Evolutionary conservation across 2,888 invertebrate genomes (phyloP), one percentile per base, ranked within the genome.

Genomic region (Amphipyra tragopoginis): DNA sequence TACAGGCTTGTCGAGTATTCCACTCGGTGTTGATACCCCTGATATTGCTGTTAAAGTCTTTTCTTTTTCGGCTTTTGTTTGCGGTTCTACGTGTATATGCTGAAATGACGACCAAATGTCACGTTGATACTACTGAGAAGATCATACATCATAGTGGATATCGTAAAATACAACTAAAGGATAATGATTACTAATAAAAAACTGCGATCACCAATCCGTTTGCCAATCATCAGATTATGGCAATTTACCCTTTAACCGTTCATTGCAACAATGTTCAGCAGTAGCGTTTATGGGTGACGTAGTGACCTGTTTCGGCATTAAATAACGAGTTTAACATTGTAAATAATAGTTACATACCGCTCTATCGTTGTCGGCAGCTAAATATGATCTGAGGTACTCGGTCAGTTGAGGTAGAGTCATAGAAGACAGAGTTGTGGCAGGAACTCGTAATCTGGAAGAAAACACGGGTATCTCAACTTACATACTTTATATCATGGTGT

Each of bases 321-420:
- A 21, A 21, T 21, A 21, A 21, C 3, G 21, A 21, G 21, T 21
- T 21, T 21, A 21, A 21, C 21, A 21, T 3, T 21, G 21, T 21
- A 2, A 21, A 21, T 21, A 21, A 21, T 21, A 21, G 3, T 21
- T 21, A 77, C 85, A 70, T 82, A 90, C 93, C 59, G 90, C 86
- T 86, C 91, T 87, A 62, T 94, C 93, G 43, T 87, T 90, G 67
- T 94, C 93, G 0, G 93, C 90, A 5, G 94, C 93, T 61, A 94
- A 77, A 70, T 94, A 94, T 0, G 93, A 93, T 0, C 97, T 96
- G 29, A 98, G 95, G 86, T 97, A 97, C 55, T 97, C 96, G 0
- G 98, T 98, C 42, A 98, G 94, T 88, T 98, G 98, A 21, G 98
- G 97, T 63, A 98, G 93, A 0, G 98, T 98, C 97, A 98, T 97